Conservation (phyloP, 2,113 vertebrate genomes). For the Dasyprocta punctata region DNA sequence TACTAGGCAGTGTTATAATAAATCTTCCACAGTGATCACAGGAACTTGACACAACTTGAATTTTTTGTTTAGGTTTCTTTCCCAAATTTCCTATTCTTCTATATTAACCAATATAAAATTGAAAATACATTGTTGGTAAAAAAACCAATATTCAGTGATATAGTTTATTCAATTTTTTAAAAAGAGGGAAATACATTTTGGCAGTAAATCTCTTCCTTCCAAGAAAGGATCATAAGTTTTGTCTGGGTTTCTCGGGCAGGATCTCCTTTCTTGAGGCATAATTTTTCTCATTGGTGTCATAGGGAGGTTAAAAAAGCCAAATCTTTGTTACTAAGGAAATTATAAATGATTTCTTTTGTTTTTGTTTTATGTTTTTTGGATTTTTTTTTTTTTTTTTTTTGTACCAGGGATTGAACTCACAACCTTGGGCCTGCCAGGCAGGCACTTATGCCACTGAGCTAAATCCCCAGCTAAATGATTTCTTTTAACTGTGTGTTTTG, state of each 20-base stretch:
- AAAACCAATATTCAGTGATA: not conserved
- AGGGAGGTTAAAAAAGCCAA: constrained; percentile 43
- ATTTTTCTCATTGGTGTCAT: constrained; percentile 12
- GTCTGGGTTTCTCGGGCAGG: not conserved
- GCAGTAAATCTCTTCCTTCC: not conserved
- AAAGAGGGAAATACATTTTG: not conserved
- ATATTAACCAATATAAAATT: not conserved
- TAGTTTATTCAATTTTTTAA: not conserved
- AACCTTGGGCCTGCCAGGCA: no score
- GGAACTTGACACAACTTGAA: not conserved
- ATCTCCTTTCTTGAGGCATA: not conserved
- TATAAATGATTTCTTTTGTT: constrained; percentile 57
- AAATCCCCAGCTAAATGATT: no score
- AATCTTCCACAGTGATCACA: not conserved
- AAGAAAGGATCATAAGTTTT: not conserved
- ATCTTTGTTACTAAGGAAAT: not conserved
- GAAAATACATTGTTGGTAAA: not conserved
- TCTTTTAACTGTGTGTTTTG: constrained; percentile 38
- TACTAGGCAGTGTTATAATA: not conserved
- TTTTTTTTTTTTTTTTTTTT: no score
- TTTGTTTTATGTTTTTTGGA: no score
- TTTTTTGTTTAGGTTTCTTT: not conserved
- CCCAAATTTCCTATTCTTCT: not conserved
- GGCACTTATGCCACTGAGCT: no score
- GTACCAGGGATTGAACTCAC: no score